phyloP scores from a whole-genome alignment of 2,797 vertebrate species.

The Etheostoma perlongum region DNA sequence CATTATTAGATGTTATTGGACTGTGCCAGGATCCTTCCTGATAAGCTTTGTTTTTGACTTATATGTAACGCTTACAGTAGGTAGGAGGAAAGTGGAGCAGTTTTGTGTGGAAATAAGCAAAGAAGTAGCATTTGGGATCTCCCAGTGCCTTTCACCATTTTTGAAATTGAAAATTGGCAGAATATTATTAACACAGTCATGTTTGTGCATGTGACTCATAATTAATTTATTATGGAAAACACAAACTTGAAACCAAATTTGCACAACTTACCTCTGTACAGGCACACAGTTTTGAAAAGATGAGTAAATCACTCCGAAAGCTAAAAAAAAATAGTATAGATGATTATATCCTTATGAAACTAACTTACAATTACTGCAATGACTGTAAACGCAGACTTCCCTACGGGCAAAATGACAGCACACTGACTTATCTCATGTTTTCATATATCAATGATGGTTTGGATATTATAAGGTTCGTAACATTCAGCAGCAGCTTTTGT shows the following conservation, averaged over 20 bases:
- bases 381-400: background rate
- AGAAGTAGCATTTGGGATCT: background rate
- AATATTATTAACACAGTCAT: background rate
- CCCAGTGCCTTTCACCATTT: background rate
- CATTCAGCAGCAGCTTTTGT: background rate
- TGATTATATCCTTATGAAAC: no score
- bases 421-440: background rate
- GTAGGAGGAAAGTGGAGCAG: background rate
- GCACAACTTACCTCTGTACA: background rate
- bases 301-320: background rate
- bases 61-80: background rate
- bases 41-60: conserved; percentile 7
- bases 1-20: background rate
- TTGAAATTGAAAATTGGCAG: background rate
- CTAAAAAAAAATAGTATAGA: background rate
- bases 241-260: background rate
- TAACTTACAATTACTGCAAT: background rate
- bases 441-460: background rate
- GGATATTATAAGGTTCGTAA: background rate
- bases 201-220: background rate
- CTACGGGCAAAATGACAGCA: background rate
- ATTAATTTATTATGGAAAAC: background rate
- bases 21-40: background rate
- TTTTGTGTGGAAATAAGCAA: background rate
- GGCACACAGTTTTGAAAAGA: background rate